phyloP scores from a whole-genome alignment of 2,113 vertebrate genomes.

The Colistium nudipinnis region DNA sequence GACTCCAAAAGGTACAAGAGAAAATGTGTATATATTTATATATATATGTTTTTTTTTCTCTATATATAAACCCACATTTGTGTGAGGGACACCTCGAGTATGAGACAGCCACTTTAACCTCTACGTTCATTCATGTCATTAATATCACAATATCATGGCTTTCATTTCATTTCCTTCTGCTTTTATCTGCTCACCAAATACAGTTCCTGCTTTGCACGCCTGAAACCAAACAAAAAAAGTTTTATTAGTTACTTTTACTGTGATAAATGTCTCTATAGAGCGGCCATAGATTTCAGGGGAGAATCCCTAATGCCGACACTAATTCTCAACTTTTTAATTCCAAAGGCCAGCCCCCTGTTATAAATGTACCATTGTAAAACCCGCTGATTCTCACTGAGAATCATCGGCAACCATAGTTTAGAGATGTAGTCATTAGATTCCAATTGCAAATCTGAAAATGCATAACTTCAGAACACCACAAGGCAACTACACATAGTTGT shows the following conservation, averaged over 20 bases:
- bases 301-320: background rate
- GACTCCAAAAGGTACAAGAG: conserved; percentile 81
- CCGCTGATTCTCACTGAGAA: background rate
- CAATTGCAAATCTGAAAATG: background rate
- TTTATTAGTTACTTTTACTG: too few species aligned
- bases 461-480: background rate
- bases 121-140: background rate
- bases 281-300: background rate
- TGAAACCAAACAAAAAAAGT: too few species aligned
- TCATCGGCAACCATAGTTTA: background rate
- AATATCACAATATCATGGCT: too few species aligned
- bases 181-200: too few species aligned
- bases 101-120: background rate
- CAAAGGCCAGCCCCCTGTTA: background rate
- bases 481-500: background rate
- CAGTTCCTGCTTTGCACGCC: conserved; percentile 12
- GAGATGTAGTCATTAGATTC: background rate
- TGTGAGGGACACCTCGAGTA: background rate
- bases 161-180: too few species aligned
- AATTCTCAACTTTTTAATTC: conserved; percentile 6
- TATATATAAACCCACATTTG: background rate
- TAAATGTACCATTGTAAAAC: background rate
- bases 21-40: background rate
- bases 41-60: background rate
- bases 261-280: too few species aligned